phyloP scores from a whole-genome alignment of 2,113 vertebrate genomes.

The Neogale vison region DNA sequence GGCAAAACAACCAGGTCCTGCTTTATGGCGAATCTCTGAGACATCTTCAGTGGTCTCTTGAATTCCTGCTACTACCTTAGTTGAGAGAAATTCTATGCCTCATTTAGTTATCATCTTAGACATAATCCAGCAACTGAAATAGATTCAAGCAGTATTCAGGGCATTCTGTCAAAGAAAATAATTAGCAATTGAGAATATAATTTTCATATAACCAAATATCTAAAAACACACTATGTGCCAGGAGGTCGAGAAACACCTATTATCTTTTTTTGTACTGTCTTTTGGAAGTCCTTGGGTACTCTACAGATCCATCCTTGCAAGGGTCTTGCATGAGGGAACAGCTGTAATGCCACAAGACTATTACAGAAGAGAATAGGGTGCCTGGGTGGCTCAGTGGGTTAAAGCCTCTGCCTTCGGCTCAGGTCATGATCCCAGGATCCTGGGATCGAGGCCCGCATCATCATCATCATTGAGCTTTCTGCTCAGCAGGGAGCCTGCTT shows the following conservation, averaged over 20 bases:
- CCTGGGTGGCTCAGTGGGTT: no score
- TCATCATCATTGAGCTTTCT: no score
- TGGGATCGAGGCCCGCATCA: no score
- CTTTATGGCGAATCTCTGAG: not conserved
- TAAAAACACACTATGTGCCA: not conserved
- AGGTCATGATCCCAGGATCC: no score
- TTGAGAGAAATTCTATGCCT: not conserved
- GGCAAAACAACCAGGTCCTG: not conserved
- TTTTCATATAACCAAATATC: not conserved
- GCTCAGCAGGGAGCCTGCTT: no score
- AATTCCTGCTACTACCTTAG: not conserved
- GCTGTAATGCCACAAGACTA: not conserved
- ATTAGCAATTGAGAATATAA: not conserved
- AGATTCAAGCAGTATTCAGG: not conserved
- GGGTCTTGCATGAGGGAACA: not conserved
- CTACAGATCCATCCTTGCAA: not conserved
- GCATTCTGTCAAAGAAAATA: constrained; percentile 3
- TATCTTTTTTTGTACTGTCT: not conserved
- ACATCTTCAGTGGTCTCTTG: not conserved
- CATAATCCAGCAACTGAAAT: not conserved
- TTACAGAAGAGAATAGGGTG: not conserved
- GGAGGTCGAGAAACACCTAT: not conserved
- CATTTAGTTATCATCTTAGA: not conserved
- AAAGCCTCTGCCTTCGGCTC: no score
- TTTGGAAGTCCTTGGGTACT: not conserved